Evolutionary conservation across 2,113 vertebrate species (phyloP), one percentile per base, ranked within the genome.

Genomic region (Coptodon rendalli): DNA sequence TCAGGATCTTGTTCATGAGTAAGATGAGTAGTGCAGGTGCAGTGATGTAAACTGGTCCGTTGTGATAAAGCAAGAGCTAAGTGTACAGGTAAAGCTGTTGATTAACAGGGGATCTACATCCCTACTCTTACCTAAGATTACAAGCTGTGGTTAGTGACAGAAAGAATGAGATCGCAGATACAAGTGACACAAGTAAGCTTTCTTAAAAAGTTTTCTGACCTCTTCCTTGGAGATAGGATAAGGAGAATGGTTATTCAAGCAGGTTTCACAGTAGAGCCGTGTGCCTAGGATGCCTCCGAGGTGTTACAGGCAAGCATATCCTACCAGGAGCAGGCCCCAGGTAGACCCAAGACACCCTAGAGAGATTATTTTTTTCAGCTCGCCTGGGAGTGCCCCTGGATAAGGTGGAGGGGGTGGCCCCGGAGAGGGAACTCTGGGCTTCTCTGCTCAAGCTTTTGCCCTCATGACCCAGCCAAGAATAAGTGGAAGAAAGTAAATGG

Each of bases 351-450:
- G 57, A 61, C 14, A 17, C 57, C 0, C 29, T 34, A 61, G 57
- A 61, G 5, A 6, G 14, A 1, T 17, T 17, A 0, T 29, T 16
- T 10, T 54, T 61, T 61, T 10, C 29, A 61, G 16, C 29, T 61
- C 0, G 5, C 0, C 29, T 34, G 29, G 57, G 8, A 61, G 34
- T 61, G 29, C 1, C 57, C 57, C 27, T 34, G 57, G 57, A 61
- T 6, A 61, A 61, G 57, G 57, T 61, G 29, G 29, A 34, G 57
- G 14, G 27, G 57, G 27, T 17, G 57, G 0, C 13, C 56, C 0
- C 0, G 0, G 27, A 31, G 57, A 61, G 27, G 57, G 0, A 31
- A 61, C 31, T 61, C 57, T 61, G 0, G 8, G 27, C 0, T 0
- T 61, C 57, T 61, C 57, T 10, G 1, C 2, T 61, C 0, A 31